Evolutionary conservation across 2,113 vertebrate species (phyloP).

Genomic region (Campylorhamphus procurvoides): DNA sequence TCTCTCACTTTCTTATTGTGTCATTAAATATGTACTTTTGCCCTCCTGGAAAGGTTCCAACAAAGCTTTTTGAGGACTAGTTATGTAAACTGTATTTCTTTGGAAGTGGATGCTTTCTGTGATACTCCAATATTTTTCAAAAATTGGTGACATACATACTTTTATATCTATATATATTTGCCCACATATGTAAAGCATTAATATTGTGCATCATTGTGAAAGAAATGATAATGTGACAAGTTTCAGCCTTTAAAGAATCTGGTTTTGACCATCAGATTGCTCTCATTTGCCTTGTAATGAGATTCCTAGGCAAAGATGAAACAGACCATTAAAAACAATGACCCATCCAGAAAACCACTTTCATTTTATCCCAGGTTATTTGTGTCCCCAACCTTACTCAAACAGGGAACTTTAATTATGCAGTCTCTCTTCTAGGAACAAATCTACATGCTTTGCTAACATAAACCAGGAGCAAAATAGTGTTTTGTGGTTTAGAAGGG

Average conservation of each 20-base stretch:
- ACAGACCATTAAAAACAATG: neutral
- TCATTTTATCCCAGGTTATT: neutral
- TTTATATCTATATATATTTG: neutral
- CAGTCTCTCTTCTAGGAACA: neutral
- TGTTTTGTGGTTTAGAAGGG: neutral
- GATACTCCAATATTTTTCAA: neutral
- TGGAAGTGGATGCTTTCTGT: neutral
- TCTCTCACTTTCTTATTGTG: neutral
- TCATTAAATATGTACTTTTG: neutral
- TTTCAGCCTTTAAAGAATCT: neutral
- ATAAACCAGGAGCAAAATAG: neutral
- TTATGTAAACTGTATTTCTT: neutral
- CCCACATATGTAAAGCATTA: neutral
- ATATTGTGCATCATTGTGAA: neutral
- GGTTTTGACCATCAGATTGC: neutral
- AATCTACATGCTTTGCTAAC: neutral
- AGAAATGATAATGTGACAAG: neutral
- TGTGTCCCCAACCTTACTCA: neutral
- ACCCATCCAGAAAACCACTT: neutral
- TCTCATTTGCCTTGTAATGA: neutral
- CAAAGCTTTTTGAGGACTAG: neutral
- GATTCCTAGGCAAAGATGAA: neutral
- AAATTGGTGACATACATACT: neutral
- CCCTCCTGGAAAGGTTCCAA: neutral
- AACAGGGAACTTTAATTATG: neutral